A percentile compares a stretch with the other conserved stretches of the same genome.
Evolutionary conservation across 30 jellyfish, hydroid and myxozoan genomes (phyloP).

Genomic region (Calvadosia cruxmelitensis): DNA sequence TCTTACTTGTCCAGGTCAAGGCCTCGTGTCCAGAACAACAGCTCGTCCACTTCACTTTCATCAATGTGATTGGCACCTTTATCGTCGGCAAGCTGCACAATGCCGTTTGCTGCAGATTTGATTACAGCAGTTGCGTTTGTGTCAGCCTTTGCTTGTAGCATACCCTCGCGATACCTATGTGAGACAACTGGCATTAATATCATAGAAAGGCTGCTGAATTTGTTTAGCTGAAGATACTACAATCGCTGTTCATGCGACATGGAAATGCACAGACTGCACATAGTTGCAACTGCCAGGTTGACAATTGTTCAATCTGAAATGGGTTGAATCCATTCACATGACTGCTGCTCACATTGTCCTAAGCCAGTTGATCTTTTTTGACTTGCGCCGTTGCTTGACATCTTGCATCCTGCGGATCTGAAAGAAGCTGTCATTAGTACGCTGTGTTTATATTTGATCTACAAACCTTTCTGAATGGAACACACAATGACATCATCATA

Average conservation of each 20-base stretch:
- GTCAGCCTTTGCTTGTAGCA: conserved; percentile 4
- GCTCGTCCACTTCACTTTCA: conserved; percentile 90
- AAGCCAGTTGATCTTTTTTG: not conserved
- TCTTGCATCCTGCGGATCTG: not conserved
- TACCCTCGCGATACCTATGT: not conserved
- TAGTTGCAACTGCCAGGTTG: too few species aligned
- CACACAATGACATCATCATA: too few species aligned
- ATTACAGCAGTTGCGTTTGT: conserved; percentile 4
- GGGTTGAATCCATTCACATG: too few species aligned
- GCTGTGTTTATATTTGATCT: too few species aligned
- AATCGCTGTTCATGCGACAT: too few species aligned
- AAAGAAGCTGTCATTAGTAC: too few species aligned
- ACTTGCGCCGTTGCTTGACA: not conserved
- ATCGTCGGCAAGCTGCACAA: conserved; percentile 12
- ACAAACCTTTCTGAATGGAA: too few species aligned
- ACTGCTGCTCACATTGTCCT: not conserved
- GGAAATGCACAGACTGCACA: too few species aligned
- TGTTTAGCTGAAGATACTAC: too few species aligned
- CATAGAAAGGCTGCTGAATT: too few species aligned
- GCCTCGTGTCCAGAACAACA: conserved; percentile 67
- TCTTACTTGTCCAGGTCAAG: conserved; percentile 62
- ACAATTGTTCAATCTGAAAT: too few species aligned
- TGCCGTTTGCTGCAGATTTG: conserved; percentile 69
- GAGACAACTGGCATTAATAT: too few species aligned
- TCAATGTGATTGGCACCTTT: conserved; percentile 34